Conservation (phyloP, 2,888 invertebrate species). For the Romanomermis culicivorax region DNA sequence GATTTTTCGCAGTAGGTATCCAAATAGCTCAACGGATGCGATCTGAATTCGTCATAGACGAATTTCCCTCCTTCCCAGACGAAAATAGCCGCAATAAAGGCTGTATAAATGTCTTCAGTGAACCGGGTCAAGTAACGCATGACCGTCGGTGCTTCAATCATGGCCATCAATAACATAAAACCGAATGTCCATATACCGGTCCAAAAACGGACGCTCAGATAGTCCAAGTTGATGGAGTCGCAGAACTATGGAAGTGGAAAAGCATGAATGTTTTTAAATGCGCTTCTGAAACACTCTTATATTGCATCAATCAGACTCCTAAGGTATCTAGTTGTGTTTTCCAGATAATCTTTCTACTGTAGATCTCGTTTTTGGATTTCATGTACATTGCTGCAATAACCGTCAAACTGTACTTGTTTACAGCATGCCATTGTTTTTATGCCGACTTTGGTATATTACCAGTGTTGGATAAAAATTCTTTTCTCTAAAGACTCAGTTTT, state of each 20-base stretch:
- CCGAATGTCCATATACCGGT: conserved; percentile 7
- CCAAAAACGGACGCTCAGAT: conserved; percentile 4
- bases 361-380: no score
- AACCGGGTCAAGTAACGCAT: conserved; percentile 71
- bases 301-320: not conserved
- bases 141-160: conserved; percentile 70
- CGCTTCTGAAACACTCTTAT: not conserved
- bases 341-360: no score
- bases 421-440: no score
- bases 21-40: not conserved
- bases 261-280: conserved; percentile 28
- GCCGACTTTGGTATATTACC: no score
- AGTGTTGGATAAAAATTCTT: no score
- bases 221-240: not conserved
- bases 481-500: no score
- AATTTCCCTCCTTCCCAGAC: conserved; percentile 67
- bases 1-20: not conserved
- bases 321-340: no score
- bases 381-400: no score
- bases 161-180: conserved; percentile 36
- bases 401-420: no score
- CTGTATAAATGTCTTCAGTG: conserved; percentile 86
- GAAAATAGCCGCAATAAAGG: conserved; percentile 78
- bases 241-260: no score
- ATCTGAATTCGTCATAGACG: conserved; percentile 38